These are phyloP conservation scores for Campopleginae sp. DNA, from an alignment of 2,888 invertebrate genomes.

Conservation along the genomic window DNA sequence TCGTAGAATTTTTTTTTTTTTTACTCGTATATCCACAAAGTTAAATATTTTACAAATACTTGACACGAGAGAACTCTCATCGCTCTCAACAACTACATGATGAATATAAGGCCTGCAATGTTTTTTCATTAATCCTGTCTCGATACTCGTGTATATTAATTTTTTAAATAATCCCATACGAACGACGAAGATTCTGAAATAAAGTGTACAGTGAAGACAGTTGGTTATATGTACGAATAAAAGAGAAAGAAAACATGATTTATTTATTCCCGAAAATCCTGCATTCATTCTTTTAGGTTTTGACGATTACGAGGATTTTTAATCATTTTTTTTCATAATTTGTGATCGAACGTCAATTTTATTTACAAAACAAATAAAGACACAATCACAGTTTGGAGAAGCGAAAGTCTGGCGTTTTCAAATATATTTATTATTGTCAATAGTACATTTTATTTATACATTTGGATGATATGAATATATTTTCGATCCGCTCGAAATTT, in stretches of 20 bases:
- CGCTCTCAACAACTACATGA: constrained; percentile 38
- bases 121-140: constrained; percentile 64
- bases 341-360: neutral
- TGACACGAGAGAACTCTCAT: neutral
- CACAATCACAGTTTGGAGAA: neutral
- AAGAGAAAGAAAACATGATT: constrained; percentile 72
- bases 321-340: constrained; percentile 32
- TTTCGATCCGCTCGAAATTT: constrained; percentile 44
- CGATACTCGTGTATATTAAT: constrained; percentile 73
- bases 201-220: constrained; percentile 75
- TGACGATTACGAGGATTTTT: constrained; percentile 22
- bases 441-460: constrained; percentile 65
- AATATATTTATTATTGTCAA: constrained; percentile 71
- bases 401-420: constrained; percentile 18
- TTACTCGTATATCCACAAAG: neutral
- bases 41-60: neutral
- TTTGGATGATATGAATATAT: constrained; percentile 62
- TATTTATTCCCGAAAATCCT: constrained; percentile 60
- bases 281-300: constrained; percentile 62
- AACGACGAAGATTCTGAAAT: constrained; percentile 69
- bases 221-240: constrained; percentile 76
- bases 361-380: neutral
- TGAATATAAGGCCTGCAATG: constrained; percentile 47
- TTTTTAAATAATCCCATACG: constrained; percentile 73
- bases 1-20: no score